phyloP scores from a whole-genome alignment of 2,113 vertebrate species.

The Sterna hirundo region DNA sequence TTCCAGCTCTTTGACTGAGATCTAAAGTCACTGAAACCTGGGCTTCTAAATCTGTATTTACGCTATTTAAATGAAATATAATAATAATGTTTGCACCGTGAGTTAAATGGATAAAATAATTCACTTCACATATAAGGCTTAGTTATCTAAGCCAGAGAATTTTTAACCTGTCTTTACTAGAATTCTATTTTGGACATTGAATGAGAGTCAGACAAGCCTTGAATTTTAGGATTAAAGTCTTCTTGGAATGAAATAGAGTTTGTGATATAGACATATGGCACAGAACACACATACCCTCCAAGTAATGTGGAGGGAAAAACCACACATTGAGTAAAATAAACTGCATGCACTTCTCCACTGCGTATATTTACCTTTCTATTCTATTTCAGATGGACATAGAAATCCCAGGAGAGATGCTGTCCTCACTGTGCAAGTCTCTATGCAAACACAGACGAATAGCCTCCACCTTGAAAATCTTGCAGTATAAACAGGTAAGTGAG shows the following conservation, averaged over 20 bases:
- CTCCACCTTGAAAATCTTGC: neutral
- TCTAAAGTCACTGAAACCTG: neutral
- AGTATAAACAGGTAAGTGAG: neutral
- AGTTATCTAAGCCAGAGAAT: neutral
- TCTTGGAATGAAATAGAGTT: neutral
- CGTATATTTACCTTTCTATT: neutral
- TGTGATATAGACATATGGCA: neutral
- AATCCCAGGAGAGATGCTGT: neutral
- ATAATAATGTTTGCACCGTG: neutral
- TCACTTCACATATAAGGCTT: neutral
- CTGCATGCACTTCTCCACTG: neutral
- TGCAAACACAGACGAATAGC: neutral
- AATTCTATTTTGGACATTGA: neutral
- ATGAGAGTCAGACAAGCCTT: neutral
- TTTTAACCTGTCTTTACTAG: neutral
- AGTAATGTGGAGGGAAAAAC: neutral
- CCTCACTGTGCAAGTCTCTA: neutral
- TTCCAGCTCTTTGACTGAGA: neutral
- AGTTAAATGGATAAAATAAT: neutral
- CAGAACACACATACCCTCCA: neutral
- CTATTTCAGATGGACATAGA: neutral
- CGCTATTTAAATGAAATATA: neutral
- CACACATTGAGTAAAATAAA: neutral
- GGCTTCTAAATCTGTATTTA: neutral
- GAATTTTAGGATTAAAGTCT: neutral